Evolutionary conservation across 2,888 invertebrate genomes (phyloP), one percentile per base, ranked within the genome.

Genomic region (Spodoptera littoralis): DNA sequence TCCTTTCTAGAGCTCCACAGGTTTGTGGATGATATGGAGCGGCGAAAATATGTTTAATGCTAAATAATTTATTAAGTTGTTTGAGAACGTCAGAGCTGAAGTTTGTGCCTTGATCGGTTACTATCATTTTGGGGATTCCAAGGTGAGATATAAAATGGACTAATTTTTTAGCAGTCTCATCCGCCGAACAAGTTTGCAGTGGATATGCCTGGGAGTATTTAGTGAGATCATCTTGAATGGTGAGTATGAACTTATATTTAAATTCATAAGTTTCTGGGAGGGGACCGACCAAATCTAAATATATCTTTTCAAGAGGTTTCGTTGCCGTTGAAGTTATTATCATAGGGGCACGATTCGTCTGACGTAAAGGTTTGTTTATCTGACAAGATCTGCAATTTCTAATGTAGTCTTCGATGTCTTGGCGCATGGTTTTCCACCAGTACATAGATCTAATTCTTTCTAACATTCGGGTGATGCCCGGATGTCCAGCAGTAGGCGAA

Each of bases 131-230:
- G 13, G 41, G 41, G 8, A 50, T 41, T 12, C 41, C 41, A 36
- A 49, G 49, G 13, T 36, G 49, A 36, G 49, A 49, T 11, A 49
- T 49, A 13, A 49, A 49, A n/a, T 30, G 30, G 6, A 50, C 50
- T 50, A 50, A 41, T 18, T 41, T 41, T 41, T 50, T 50, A 41
- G 50, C 36, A 9, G 50, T 50, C 2, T 50, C 50, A 2, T 50
- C 50, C 6, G 50, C 18, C 36, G 50, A 50, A 11, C 36, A 49
- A n/a, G 49, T 36, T 11, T n/a, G 8, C 8, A 49, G 9, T 5
- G 30, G 49, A 49, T 49, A 50, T 11, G 41, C 50, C 18, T 50
- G 50, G 1, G 41, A 50, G 18, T 50, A 50, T 50, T 50, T 41
- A 5, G 41, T 50, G 11, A 50, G 50, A 12, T 50, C 41, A 12